These are phyloP conservation scores for Arge pagana DNA, from an alignment of 2,888 invertebrate genomes.

Conservation along the genomic window DNA sequence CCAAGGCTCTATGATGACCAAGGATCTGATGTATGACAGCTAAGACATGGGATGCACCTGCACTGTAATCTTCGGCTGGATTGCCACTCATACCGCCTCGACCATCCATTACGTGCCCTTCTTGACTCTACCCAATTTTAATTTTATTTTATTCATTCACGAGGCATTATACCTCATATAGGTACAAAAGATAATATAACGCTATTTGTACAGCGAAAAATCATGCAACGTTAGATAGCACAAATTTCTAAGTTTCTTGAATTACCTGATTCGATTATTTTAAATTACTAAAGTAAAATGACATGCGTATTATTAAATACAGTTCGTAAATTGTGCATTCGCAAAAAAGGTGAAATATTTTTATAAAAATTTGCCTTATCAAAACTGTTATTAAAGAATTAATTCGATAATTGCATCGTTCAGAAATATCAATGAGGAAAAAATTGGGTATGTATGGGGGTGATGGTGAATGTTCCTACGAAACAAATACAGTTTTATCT, in stretches of 20 bases:
- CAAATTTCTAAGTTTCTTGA: no score
- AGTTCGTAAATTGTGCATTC: constrained; percentile 3
- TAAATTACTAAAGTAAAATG: background rate
- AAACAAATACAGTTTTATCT: no score
- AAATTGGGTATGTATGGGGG: constrained; percentile 1
- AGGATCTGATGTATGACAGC: constrained; percentile 96
- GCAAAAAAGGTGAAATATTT: constrained; percentile 14
- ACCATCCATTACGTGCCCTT: constrained; percentile 60
- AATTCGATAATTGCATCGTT: constrained; percentile 7
- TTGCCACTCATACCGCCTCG: constrained; percentile 74
- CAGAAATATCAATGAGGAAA: background rate
- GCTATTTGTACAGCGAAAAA: no score
- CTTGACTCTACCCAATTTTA: constrained; percentile 46
- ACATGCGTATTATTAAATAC: constrained; percentile 1
- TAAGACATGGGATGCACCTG: constrained; percentile 93
- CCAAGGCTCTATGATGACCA: constrained; percentile 90
- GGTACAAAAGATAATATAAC: background rate
- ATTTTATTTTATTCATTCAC: constrained; percentile 16
- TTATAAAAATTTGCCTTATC: constrained; percentile 23
- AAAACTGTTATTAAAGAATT: constrained; percentile 9
- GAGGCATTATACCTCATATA: background rate
- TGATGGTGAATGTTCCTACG: no score
- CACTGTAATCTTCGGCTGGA: constrained; percentile 94
- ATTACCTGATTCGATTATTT: no score
- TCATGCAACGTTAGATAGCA: no score